Base-by-base conservation (phyloP, 1,140 invertebrate species). In the Papilio polyxenes region DNA sequence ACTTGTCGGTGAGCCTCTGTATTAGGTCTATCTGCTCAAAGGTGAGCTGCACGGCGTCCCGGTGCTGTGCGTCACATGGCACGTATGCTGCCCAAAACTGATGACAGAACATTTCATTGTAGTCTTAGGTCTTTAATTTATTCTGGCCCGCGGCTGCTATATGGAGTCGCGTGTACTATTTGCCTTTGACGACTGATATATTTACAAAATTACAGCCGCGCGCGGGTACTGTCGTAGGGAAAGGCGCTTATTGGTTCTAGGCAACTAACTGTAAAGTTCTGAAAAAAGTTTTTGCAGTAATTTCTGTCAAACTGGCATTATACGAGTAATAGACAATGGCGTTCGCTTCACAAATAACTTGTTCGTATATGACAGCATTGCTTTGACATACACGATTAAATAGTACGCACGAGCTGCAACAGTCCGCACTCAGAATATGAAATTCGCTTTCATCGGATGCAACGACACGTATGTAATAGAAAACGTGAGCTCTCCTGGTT, bases 1-100 rank as follows among this genome's bases (percentile, higher is more conserved):
- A 98, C 88, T 97, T 96, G 79, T 96, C 96, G 51, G 98, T 97
- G 44, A 98, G 96, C 86, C 97, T 95, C 89, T 97, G 97, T 86
- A 98, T 98, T 77, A 98, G 95, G 91, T 98, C 98, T 85, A 98
- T 97, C 93, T 98, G 98, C 86, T 98, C 98, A 87, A 98, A 94
- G 13, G 97, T 97, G 87, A 97, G 93, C 89, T 98, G 97, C 56
- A 98, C 97, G 8, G 97, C 97, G 90, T 98, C 98, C 87, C 97
- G 96, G 90, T 97, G 96, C 89, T 98, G 97, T n/a, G 97, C 96
- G 80, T 96, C 96, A 92, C 98, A 98, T 7, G 97, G 96, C 69
- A 97, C 97, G 94, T 98, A 98, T 75, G 97, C 97, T 59, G 97
- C 97, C 98, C 98, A 98, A 93, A 98, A 98, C 97, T 98, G 95